Evolutionary conservation across 23 tunicate genomes (phyloP), one percentile per base, ranked within the genome.

Genomic region (Styela clava): DNA sequence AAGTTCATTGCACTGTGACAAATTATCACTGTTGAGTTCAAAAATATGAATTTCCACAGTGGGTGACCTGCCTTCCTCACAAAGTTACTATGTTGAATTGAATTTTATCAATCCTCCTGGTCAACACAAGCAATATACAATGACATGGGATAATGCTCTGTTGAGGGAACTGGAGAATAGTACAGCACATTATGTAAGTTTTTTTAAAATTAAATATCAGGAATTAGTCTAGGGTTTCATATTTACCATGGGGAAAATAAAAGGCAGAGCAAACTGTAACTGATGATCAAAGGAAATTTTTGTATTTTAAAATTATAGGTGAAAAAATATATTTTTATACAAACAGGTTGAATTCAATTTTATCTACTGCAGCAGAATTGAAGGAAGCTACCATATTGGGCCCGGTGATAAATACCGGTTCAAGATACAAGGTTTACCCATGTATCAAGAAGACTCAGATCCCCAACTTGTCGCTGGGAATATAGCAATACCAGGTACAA

Each of bases 301-400:
- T n/a, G n/a, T n/a, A n/a, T n/a, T n/a, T n/a, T n/a, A n/a, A n/a
- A n/a, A n/a, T n/a, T n/a, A n/a, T n/a, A n/a, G n/a, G n/a, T n/a
- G n/a, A n/a, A n/a, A n/a, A n/a, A n/a, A n/a, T n/a, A n/a, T n/a
- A n/a, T n/a, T n/a, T n/a, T n/a, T n/a, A n/a, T n/a, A n/a, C n/a
- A 67, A 18, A 67, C 78, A 72, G 78, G 52, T 72, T 32, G 36
- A 72, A 72, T 72, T 72, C 78, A 32, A 72, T 1, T 65, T 65
- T 65, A 24, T 65, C 18, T 65, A 65, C 31, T 16, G 52, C 36
- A n/a, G 36, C 9, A 0, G 52, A 24, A 23, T 24, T 24, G 19
- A 23, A 23, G 78, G 44, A 32, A 72, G 26, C 16, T 16, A 24
- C 0, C 12, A 31, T 16, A 34, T 72, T 31, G 16, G 18, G 12